Evolutionary conservation across 2,113 vertebrate genomes (phyloP), one percentile per base, ranked within the genome.

Genomic region (Cyanistes caeruleus): DNA sequence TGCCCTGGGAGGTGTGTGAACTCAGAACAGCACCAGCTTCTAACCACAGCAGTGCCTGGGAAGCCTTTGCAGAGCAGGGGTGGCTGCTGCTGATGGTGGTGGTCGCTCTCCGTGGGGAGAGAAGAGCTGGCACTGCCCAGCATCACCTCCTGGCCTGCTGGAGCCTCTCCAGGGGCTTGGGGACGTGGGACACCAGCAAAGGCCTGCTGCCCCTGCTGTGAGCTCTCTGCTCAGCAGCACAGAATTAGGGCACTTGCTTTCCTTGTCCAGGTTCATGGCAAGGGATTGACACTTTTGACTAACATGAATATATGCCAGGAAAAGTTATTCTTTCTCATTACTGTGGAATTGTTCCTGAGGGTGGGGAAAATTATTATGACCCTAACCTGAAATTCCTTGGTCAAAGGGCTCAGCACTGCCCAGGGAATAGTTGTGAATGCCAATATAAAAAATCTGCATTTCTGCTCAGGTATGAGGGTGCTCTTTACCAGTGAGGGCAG

Each of bases 11-110:
- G 15, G 10, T 3, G 46, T 5, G 10, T 16, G 49, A 37, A 3
- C 65, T 30, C 2, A 0, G 41, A 3, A 6, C 2, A 13, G 1
- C 33, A 5, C 3, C 56, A 1, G 9, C 27, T 35, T 15, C 37
- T 15, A 3, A 3, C n/a, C n/a, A 2, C 8, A 7, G 37, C 15
- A 28, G 72, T 4, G 41, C 49, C 79, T 14, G 41, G 55, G 7
- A 3, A 51, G 49, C 19, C 49, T 33, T 2, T 16, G 19, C 30
- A 48, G 72, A 63, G 37, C 64, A 9, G 1, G 35, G 27, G 1
- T 8, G 0, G 1, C 25, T 24, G 35, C 35, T 11, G 31, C 4
- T 4, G 31, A 4, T 39, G 39, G 11, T 33, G 56, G 25, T 4
- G 41, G 22, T 5, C 2, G 2, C 43, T 37, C 9, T 24, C 7